phyloP scores from a whole-genome alignment of 1,140 invertebrate genomes.

The Araneus ventricosus region DNA sequence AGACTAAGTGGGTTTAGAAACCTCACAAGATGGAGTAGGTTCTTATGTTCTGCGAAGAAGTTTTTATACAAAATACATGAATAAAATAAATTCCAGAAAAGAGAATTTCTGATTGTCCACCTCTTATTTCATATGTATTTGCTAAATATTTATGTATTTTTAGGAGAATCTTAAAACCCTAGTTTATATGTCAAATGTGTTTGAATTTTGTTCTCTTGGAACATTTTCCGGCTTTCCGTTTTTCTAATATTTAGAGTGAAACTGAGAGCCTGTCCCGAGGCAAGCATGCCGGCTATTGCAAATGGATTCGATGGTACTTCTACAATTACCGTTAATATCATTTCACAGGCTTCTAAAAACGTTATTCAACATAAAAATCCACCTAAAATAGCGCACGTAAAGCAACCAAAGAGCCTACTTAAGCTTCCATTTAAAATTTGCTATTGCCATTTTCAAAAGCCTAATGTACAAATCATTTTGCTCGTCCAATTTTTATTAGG shows the following conservation, averaged over 20 bases:
- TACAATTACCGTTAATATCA: background rate
- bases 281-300: background rate
- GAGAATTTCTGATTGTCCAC: too few species aligned
- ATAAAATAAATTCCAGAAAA: too few species aligned
- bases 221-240: background rate
- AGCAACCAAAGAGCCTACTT: background rate
- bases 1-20: too few species aligned
- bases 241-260: background rate
- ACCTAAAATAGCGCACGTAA: constrained; percentile 13
- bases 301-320: background rate
- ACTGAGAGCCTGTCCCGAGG: background rate
- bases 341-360: background rate
- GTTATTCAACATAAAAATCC: background rate
- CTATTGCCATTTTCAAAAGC: constrained; percentile 54
- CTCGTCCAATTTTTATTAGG: constrained; percentile 59
- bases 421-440: constrained; percentile 63
- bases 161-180: too few species aligned
- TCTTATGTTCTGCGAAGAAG: too few species aligned
- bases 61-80: too few species aligned
- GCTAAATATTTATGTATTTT: too few species aligned
- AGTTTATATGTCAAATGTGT: too few species aligned
- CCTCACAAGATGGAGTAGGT: too few species aligned
- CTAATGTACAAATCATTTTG: constrained; percentile 66
- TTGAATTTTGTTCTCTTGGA: background rate
- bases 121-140: too few species aligned